Conservation (phyloP, 2,888 invertebrate species). For the Agapostemon virescens region DNA sequence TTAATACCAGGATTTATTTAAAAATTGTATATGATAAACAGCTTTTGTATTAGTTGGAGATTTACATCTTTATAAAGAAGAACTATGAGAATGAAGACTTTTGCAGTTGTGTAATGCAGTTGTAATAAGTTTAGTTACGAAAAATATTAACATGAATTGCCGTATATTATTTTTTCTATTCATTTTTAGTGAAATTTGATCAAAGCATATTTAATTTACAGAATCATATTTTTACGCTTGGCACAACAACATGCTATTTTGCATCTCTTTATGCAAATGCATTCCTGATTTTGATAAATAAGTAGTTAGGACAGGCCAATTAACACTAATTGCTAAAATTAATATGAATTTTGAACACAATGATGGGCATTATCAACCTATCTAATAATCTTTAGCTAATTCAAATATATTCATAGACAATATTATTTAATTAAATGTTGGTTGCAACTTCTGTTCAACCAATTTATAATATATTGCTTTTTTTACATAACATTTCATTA, state of each 20-base stretch:
- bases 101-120: conserved; percentile 86
- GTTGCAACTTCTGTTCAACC: neutral
- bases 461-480: neutral
- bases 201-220: conserved; percentile 74
- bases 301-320: conserved; percentile 86
- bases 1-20: conserved; percentile 92
- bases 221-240: conserved; percentile 87
- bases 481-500: neutral
- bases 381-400: conserved; percentile 83
- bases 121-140: conserved; percentile 86
- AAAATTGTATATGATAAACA: conserved; percentile 91
- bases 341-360: conserved; percentile 85
- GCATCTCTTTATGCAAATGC: conserved; percentile 89
- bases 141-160: neutral
- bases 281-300: conserved; percentile 87
- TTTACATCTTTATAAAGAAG: conserved; percentile 91
- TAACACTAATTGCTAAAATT: conserved; percentile 93
- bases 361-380: conserved; percentile 85
- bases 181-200: neutral
- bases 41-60: conserved; percentile 91
- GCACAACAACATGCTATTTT: conserved; percentile 95
- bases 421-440: conserved; percentile 61
- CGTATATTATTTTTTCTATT: neutral
- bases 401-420: conserved; percentile 85
- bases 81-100: conserved; percentile 86